Base-by-base conservation (phyloP, 2,888 invertebrate genomes). In the Ectemnius cavifrons region DNA sequence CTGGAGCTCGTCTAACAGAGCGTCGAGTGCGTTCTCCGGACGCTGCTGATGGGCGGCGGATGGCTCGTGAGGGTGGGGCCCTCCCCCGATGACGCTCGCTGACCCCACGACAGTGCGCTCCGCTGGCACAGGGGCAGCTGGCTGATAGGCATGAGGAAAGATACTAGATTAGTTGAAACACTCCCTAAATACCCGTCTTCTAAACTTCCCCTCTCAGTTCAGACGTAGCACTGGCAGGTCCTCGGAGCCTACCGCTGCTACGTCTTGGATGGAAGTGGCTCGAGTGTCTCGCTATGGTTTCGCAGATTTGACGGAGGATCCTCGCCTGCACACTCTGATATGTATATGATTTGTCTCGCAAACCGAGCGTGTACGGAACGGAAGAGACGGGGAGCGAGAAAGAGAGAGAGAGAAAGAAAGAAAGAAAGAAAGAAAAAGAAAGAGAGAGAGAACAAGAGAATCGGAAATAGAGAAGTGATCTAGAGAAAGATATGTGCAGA, bases 21-120 rank as follows among this genome's bases (percentile, higher is more conserved):
- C 97, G 95, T 97, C 97, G 96, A 97, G 97, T 94, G 97, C 97
- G 95, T 97, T 97, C 95, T 97, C 97, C 94, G 96, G 93, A 92
- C 95, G 94, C 92, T 93, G 93, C 92, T 92, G 89, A 92, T 92
- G 92, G 92, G 92, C 73, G 92, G 91, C 70, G 92, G 89, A 77
- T 90, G 90, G 81, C 92, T 93, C 92, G 93, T 92, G 86, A 92
- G 91, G 81, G 92, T 92, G 90, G 92, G 92, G 82, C 93, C 93
- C 92, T 93, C 91, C 93, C 93, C 93, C 92, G 93, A 93, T 82
- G 92, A 92, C 87, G 93, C 93, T 88, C 93, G 92, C 86, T 91
- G 92, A 91, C 92, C 92, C 93, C 93, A 94, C 89, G 92, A 92
- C 91, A 92, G 92, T 87, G 89, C 90, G 91, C 90, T 92, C 91